Evolutionary conservation across 2,888 invertebrate species (phyloP).

Genomic region (Lissonota sp.): DNA sequence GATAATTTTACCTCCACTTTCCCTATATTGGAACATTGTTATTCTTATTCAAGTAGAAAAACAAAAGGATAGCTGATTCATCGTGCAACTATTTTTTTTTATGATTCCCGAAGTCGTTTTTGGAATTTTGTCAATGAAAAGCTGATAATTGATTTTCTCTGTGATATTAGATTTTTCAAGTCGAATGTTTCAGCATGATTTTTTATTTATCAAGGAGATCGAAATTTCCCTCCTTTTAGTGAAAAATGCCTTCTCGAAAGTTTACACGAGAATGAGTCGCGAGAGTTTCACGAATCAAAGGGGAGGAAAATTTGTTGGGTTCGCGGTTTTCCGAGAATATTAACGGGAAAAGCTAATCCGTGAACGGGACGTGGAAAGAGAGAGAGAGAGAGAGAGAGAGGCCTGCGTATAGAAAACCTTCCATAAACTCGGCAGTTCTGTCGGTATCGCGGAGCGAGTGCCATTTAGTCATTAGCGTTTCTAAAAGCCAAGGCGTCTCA

Average conservation of each 20-base stretch:
- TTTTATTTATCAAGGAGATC: too few species aligned
- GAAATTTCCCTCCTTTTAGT: too few species aligned
- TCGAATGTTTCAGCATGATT: too few species aligned
- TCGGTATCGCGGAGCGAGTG: constrained; percentile 68
- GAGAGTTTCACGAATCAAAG: constrained; percentile 20
- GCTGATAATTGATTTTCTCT: too few species aligned
- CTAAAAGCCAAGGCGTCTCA: constrained; percentile 75
- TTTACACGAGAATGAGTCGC: constrained; percentile 6
- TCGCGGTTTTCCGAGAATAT: constrained; percentile 53
- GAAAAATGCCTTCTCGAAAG: not conserved
- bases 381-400: constrained; percentile 24
- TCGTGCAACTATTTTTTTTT: too few species aligned
- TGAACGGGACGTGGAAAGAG: constrained; percentile 53
- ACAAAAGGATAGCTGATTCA: too few species aligned
- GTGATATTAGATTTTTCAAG: too few species aligned
- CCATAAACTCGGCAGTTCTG: constrained; percentile 54
- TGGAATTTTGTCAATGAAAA: too few species aligned
- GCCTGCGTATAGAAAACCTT: constrained; percentile 66
- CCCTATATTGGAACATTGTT: too few species aligned
- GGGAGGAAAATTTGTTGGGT: constrained; percentile 51
- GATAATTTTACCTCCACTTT: too few species aligned
- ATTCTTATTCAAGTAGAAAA: too few species aligned
- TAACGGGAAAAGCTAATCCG: constrained; percentile 68
- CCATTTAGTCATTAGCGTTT: constrained; percentile 83
- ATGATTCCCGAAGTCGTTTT: too few species aligned